Conservation (phyloP, 2,113 vertebrate genomes). For the Notarius lentiginosus region DNA sequence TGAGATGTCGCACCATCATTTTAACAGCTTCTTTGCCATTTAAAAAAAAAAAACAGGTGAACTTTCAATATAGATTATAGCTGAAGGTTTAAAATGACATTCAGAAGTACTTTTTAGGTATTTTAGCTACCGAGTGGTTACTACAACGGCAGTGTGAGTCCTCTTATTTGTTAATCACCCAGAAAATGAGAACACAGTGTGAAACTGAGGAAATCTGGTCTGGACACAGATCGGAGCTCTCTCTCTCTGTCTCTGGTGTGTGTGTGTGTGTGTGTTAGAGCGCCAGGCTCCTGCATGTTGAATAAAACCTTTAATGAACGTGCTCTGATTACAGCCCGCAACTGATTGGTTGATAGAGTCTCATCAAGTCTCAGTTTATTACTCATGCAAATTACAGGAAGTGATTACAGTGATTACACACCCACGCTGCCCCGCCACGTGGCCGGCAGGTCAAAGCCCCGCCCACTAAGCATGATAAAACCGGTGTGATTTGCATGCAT, state of each 20-base stretch:
- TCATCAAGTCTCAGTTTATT: constrained; percentile 27
- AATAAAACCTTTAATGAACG: background rate
- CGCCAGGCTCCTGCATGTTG: background rate
- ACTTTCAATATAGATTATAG: background rate
- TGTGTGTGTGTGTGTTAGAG: background rate
- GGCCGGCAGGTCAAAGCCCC: constrained; percentile 10
- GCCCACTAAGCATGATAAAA: constrained; percentile 21
- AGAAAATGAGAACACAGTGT: background rate
- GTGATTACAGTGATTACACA: constrained; percentile 36
- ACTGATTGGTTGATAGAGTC: constrained; percentile 10
- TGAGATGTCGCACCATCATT: too few relatives aligned
- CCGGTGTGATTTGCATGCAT: background rate
- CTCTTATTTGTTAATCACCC: background rate
- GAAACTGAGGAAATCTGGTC: background rate
- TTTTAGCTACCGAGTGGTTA: too few relatives aligned
- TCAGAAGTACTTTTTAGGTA: background rate
- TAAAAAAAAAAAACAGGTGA: background rate
- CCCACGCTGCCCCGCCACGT: background rate
- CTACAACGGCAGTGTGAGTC: too few relatives aligned
- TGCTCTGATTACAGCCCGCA: constrained; percentile 7
- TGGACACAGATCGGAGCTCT: background rate
- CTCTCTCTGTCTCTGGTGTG: too few relatives aligned
- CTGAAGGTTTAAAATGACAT: background rate
- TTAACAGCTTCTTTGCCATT: background rate
- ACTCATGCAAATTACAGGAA: constrained; percentile 35